Evolutionary conservation across 2,113 vertebrate genomes (phyloP), one percentile per base, ranked within the genome.

Genomic region (Dasypus novemcinctus): DNA sequence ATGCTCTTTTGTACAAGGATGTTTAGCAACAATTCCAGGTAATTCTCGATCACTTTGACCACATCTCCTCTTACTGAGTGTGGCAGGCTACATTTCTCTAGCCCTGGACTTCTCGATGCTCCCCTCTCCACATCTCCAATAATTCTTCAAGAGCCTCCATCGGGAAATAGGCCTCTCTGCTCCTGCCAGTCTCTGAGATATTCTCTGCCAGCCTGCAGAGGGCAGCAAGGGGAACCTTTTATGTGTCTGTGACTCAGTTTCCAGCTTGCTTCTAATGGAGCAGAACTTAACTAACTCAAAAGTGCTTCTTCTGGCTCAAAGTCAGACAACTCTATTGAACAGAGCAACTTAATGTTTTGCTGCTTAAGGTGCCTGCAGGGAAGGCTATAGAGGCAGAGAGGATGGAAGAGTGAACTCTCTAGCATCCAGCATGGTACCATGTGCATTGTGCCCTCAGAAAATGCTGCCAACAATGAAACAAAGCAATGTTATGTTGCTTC

Each of bases 401-500:
- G 23, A 7, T 2, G 2, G 5, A 7, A 12, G 9, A 4, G 5
- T 1, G 27, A 18, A 31, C 1, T 7, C 36, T 1, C 23, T 14
- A 29, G 20, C n/a, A 25, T 8, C 6, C 33, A 12, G 49, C 0
- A 7, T 36, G 5, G 25, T 1, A 11, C 78, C n/a, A 18, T 7
- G 17, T 29, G 27, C 43, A 20, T 46, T 4, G 11, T 8, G 13
- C 17, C 63, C 64, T 78, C 20, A 8, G 68, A 90, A 79, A 43
- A 23, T n/a, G 2, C 43, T 15, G 7, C n/a, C 20, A 2, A 2
- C 27, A 14, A 21, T 0, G 17, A 29, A 27, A 71, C 17, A 9
- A 21, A 81, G 11, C 0, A 13, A 1, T 8, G 29, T 2, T 0
- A 0, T 2, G 14, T n/a, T 0, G 2, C 15, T 63, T 78, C 33